Percentiles rank a stretch among this genome's conserved stretches.
Evolutionary conservation across 64 coral and sea anemone species (phyloP).

Genomic region (Acropora yongei): DNA sequence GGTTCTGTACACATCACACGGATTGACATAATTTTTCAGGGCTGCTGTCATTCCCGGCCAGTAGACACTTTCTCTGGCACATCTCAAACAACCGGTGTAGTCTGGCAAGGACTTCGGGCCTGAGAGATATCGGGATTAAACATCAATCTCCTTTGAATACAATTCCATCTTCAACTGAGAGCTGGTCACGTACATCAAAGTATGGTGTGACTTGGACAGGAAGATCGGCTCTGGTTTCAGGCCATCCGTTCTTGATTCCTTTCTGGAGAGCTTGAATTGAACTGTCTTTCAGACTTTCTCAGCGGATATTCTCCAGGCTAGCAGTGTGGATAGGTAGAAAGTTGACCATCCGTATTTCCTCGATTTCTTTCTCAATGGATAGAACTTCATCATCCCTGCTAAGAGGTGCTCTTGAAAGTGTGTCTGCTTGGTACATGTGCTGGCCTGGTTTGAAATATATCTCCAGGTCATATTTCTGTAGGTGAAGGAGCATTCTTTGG

Average conservation of each 20-base stretch:
- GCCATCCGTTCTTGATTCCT: slow-evolving; percentile 19
- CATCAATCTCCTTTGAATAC: too few relatives aligned
- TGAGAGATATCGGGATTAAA: too few relatives aligned
- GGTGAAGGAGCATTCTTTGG: too few relatives aligned
- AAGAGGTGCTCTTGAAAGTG: slow-evolving; percentile 6
- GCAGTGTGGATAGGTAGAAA: too few relatives aligned
- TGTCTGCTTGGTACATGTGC: neutral
- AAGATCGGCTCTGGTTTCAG: slow-evolving; percentile 32
- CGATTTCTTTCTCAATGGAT: neutral
- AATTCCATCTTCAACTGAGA: too few relatives aligned
- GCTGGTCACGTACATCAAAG: too few relatives aligned
- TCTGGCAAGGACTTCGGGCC: neutral
- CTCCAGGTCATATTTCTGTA: too few relatives aligned
- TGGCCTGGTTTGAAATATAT: slow-evolving; percentile 17
- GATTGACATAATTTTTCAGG: neutral
- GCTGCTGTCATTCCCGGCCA: slow-evolving; percentile 49
- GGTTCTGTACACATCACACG: slow-evolving; percentile 15
- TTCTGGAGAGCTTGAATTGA: slow-evolving; percentile 17
- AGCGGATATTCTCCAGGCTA: neutral
- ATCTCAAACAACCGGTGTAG: slow-evolving; percentile 15
- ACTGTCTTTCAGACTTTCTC: slow-evolving; percentile 20
- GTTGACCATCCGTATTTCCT: too few relatives aligned
- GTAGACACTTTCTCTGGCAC: slow-evolving; percentile 40
- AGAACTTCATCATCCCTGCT: neutral
- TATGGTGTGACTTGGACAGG: too few relatives aligned